Conservation (phyloP, 2,113 vertebrate species). For the Antigone vipio region DNA sequence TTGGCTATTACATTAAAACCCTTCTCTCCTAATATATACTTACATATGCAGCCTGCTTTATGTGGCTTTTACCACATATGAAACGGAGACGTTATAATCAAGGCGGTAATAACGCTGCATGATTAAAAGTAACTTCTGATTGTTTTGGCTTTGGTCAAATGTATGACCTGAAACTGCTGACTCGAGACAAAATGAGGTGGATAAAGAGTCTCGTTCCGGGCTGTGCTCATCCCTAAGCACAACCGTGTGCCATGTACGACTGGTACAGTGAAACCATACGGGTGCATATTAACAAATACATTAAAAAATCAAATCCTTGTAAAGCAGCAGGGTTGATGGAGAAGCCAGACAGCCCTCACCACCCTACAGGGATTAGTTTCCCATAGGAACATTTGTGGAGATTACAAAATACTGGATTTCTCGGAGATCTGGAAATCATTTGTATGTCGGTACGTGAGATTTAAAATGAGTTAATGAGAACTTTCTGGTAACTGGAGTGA, state of each 20-base stretch:
- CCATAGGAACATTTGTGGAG: not conserved
- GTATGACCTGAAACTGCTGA: constrained; percentile 49
- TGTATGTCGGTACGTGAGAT: not conserved
- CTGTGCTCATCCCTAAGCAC: not conserved
- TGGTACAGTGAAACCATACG: not conserved
- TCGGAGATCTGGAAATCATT: constrained; percentile 45
- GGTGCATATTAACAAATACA: not conserved
- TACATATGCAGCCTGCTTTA: constrained; percentile 42
- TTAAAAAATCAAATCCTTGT: not conserved
- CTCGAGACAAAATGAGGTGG: not conserved
- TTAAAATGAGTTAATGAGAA: constrained; percentile 13
- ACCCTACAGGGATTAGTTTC: not conserved
- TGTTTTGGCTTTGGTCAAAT: constrained; percentile 58
- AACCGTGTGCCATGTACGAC: not conserved
- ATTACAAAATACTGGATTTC: not conserved
- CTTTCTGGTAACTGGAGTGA: constrained; percentile 45
- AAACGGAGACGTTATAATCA: constrained; percentile 59
- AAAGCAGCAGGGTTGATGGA: not conserved
- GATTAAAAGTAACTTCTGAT: constrained; percentile 63
- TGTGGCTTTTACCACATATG: constrained; percentile 64
- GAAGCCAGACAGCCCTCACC: not conserved
- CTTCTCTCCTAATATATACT: constrained; percentile 53
- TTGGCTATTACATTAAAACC: constrained; percentile 27
- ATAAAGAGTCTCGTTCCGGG: not conserved
- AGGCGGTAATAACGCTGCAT: not conserved